Conservation (phyloP, 2,888 invertebrate genomes). For the Prenolepis imparis region DNA sequence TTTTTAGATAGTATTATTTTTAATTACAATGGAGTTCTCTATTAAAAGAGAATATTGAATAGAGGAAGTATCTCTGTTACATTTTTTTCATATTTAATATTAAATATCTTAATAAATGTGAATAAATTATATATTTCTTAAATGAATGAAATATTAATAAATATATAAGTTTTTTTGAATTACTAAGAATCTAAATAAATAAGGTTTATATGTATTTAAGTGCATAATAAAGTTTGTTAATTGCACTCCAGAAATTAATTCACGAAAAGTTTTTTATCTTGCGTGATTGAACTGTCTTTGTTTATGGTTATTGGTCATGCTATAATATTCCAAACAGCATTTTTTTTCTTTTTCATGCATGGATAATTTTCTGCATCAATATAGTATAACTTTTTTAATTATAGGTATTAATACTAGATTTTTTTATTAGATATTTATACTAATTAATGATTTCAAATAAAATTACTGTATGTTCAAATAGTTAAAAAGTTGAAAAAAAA, state of each 20-base stretch:
- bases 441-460: background rate
- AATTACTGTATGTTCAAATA: background rate
- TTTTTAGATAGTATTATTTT: background rate
- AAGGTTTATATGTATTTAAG: background rate
- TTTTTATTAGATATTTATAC: too few species aligned
- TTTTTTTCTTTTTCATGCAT: background rate
- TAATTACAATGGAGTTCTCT: background rate
- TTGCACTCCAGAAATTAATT: background rate
- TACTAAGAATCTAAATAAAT: background rate
- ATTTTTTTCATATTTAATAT: background rate
- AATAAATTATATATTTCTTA: too few species aligned
- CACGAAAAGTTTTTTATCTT: background rate
- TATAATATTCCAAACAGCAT: background rate
- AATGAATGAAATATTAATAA: too few species aligned
- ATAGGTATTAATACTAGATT: too few species aligned
- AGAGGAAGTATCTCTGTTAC: background rate
- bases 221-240: background rate
- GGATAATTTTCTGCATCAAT: background rate
- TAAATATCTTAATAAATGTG: background rate
- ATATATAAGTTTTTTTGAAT: background rate
- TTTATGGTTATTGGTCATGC: background rate
- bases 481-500: background rate
- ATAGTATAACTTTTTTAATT: background rate
- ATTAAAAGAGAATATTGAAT: background rate
- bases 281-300: background rate